Conservation (phyloP, 2,888 invertebrate species). For the Leistus spinibarbis region DNA sequence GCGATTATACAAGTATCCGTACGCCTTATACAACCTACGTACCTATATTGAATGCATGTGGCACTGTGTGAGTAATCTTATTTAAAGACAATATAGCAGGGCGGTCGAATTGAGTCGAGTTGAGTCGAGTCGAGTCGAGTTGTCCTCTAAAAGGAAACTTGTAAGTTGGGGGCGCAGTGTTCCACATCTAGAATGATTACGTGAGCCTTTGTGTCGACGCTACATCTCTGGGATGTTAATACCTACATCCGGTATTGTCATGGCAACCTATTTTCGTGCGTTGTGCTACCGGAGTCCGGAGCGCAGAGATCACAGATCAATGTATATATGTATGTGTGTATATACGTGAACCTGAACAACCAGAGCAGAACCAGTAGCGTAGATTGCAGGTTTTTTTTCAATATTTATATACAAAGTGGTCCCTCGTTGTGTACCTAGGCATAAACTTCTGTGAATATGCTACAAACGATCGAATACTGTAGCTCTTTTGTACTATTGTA, state of each 20-base stretch:
- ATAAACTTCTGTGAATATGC: too few relatives aligned
- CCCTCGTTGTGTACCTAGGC: too few relatives aligned
- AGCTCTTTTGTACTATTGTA: too few relatives aligned
- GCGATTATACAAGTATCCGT: too few relatives aligned
- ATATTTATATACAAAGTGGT: too few relatives aligned
- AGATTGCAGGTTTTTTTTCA: too few relatives aligned
- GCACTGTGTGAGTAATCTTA: background rate
- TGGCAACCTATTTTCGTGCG: slow-evolving; percentile 36
- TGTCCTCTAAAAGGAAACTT: background rate
- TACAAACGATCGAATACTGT: too few relatives aligned
- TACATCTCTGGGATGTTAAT: slow-evolving; percentile 6
- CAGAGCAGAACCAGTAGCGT: too few relatives aligned
- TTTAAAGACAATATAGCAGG: background rate
- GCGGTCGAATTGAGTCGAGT: background rate
- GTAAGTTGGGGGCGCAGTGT: background rate
- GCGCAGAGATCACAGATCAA: slow-evolving; percentile 31
- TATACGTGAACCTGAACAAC: background rate
- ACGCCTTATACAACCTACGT: too few relatives aligned
- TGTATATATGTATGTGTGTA: slow-evolving; percentile 14
- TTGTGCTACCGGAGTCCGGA: slow-evolving; percentile 11
- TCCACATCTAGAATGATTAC: background rate
- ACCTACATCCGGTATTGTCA: slow-evolving; percentile 36
- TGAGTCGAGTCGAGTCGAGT: background rate
- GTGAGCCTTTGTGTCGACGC: background rate
- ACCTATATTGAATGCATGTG: too few relatives aligned